Conservation (phyloP, 2,113 vertebrate genomes). For the Pseudorasbora parva region DNA sequence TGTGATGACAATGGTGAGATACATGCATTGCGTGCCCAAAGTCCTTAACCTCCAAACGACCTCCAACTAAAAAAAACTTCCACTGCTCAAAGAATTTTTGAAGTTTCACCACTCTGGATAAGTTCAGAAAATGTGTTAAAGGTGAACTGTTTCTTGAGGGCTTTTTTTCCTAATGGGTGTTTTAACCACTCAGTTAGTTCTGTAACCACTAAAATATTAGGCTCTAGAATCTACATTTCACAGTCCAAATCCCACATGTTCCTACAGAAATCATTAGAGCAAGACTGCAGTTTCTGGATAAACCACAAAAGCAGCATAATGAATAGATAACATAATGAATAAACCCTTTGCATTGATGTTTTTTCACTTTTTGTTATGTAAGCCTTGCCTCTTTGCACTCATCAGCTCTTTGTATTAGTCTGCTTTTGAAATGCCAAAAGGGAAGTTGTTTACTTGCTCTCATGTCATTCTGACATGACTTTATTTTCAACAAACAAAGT, state of each 20-base stretch:
- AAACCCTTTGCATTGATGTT: background rate
- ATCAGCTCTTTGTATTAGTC: background rate
- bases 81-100: background rate
- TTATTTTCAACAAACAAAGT: too few relatives aligned
- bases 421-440: background rate
- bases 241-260: background rate
- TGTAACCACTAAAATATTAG: background rate
- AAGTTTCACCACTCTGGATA: background rate
- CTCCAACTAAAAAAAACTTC: background rate
- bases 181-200: background rate
- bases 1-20: conserved; percentile 94
- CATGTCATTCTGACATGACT: background rate
- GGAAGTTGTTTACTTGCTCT: background rate
- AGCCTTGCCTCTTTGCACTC: background rate
- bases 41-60: background rate
- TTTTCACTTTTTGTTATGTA: conserved; percentile 4
- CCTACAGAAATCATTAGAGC: background rate
- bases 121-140: background rate
- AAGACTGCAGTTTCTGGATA: background rate
- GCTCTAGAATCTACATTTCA: background rate
- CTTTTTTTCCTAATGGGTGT: background rate
- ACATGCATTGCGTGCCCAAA: background rate
- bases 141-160: background rate
- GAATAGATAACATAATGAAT: conserved; percentile 1
- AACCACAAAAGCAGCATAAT: too few relatives aligned